Evolutionary conservation across 2,797 vertebrate species (phyloP).

Genomic region (Lithobates sylvaticus): DNA sequence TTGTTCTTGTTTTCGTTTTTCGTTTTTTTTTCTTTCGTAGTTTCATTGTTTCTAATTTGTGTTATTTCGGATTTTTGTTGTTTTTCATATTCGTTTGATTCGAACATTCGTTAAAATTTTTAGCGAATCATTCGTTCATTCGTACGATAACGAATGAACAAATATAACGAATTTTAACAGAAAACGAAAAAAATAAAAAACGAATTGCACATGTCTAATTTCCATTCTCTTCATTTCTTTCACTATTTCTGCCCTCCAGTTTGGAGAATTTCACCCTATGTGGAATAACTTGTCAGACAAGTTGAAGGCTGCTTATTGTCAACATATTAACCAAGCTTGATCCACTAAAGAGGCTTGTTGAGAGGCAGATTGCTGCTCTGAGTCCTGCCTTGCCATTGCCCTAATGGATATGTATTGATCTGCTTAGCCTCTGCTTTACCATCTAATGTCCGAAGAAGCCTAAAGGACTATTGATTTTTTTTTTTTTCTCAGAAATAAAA

Average conservation of each 20-base stretch:
- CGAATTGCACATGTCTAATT: no score
- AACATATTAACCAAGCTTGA: neutral
- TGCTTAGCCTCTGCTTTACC: neutral
- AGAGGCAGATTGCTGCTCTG: neutral
- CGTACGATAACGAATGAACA: no score
- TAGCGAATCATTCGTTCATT: no score
- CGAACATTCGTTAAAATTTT: no score
- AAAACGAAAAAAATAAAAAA: no score
- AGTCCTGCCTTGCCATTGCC: neutral
- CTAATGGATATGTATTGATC: slow-evolving; percentile 2
- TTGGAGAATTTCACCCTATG: neutral
- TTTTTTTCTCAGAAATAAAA: neutral
- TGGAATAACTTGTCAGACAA: neutral
- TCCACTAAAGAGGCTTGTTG: neutral
- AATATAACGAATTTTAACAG: no score
- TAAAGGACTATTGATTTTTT: neutral
- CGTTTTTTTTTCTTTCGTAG: no score
- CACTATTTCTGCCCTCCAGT: neutral
- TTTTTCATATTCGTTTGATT: no score
- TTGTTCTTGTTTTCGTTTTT: no score
- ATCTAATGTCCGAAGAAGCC: slow-evolving; percentile 1
- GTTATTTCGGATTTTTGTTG: no score
- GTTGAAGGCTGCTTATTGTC: neutral
- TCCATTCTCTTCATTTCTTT: neutral
- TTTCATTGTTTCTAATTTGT: no score